phyloP scores from a whole-genome alignment of 2,113 vertebrate species.

The Stegastes partitus region DNA sequence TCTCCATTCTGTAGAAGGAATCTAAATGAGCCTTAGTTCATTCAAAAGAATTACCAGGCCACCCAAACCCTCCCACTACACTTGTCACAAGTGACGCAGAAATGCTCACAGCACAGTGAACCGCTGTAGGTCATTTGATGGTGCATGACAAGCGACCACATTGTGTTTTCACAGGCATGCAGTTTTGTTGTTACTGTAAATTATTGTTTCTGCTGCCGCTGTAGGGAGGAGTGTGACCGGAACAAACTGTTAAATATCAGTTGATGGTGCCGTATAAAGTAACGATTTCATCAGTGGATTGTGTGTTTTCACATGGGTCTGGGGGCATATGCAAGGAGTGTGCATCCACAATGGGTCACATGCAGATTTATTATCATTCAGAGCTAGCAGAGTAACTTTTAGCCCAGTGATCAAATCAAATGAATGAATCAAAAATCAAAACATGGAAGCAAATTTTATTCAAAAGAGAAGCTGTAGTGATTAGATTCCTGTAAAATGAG shows the following conservation, averaged over 20 bases:
- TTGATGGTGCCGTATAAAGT: neutral
- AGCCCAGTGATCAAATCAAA: neutral
- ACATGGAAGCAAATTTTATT: no score
- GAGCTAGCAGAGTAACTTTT: neutral
- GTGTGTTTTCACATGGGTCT: neutral
- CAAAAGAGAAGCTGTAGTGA: no score
- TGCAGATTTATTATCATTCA: neutral
- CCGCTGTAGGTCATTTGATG: slow-evolving; percentile 57
- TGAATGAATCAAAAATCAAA: no score
- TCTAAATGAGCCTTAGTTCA: slow-evolving; percentile 66
- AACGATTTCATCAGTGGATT: neutral
- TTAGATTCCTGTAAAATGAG: no score
- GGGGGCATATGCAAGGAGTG: neutral
- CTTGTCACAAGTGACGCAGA: slow-evolving; percentile 68
- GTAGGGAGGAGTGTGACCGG: slow-evolving; percentile 26
- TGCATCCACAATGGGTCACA: neutral
- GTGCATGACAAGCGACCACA: slow-evolving; percentile 51
- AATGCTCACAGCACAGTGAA: slow-evolving; percentile 28
- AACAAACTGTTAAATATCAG: slow-evolving; percentile 24
- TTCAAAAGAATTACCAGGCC: slow-evolving; percentile 68
- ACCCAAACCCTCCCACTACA: slow-evolving; percentile 65
- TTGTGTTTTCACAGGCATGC: slow-evolving; percentile 58
- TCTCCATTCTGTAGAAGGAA: slow-evolving; percentile 10
- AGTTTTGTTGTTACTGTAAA: slow-evolving; percentile 57
- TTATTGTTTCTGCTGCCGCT: slow-evolving; percentile 39